Conservation (phyloP, 2,797 vertebrate species). For the Ispidina picta region DNA sequence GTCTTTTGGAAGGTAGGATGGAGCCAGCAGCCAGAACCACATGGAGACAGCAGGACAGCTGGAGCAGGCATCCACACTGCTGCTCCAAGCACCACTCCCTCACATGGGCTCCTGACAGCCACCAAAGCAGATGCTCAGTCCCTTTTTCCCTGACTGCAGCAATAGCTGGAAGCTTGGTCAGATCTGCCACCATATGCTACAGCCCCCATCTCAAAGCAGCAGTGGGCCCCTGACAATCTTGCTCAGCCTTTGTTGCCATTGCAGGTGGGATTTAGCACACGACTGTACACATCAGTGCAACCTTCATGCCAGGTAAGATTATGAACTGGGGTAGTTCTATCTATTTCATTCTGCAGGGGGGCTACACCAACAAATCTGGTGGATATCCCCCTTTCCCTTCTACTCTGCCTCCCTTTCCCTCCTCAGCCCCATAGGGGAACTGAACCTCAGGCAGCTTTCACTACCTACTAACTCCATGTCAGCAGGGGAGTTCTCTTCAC, state of each 20-base stretch:
- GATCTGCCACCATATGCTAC: neutral
- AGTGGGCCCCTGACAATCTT: neutral
- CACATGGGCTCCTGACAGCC: neutral
- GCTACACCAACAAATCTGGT: neutral
- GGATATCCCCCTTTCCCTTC: neutral
- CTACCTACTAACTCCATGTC: neutral
- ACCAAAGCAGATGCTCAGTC: neutral
- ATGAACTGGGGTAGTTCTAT: neutral
- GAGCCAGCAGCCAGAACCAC: neutral
- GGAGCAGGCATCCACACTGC: neutral
- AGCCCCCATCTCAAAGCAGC: neutral
- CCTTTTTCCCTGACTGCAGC: neutral
- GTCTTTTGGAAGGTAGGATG: neutral
- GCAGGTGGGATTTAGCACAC: neutral
- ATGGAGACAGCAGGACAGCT: neutral
- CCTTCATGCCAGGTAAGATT: neutral
- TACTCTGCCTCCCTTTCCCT: neutral
- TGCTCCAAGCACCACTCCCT: neutral
- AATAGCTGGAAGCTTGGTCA: neutral
- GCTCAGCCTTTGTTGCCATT: neutral
- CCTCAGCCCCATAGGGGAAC: accelerated
- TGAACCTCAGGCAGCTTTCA: neutral
- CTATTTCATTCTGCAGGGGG: neutral
- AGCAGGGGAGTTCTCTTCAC: neutral
- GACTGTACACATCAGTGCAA: neutral